Base-by-base conservation (phyloP, 2,797 vertebrate genomes). In the Loris lydekkerianus region DNA sequence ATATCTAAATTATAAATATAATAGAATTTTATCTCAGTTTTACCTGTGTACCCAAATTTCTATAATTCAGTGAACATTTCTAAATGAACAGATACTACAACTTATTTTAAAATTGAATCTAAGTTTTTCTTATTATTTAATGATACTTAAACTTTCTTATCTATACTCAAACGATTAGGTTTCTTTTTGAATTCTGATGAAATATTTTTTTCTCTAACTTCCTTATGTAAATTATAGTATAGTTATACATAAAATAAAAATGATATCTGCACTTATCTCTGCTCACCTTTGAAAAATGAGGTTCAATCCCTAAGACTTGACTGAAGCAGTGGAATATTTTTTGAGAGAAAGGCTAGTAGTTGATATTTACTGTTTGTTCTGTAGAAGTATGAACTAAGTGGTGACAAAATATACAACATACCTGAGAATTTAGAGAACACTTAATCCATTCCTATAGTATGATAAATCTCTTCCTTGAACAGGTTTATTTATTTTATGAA, bases 401-500 rank as follows among this genome's bases (percentile, higher is more conserved):
- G 10, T 46, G 86, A 96, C 78, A 96, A 97, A 97, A 97, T 93
- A 97, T 60, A 97, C 58, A 98, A 95, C 58, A 95, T 77, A 89
- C 72, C 46, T 58, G 96, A 96, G 94, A 97, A 29, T 93, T 96
- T 92, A 86, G 81, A 97, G 90, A 95, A 80, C 72, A 89, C 37
- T 94, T 96, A 98, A 97, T 98, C 98, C 96, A 98, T 97, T 65
- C 65, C 82, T 80, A 53, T 90, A 25, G 21, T 97, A 95, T 60
- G 94, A 87, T 98, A 97, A 98, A 98, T 98, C 95, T 98, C 90
- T 97, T 97, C 77, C 81, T 97, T 95, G 53, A 98, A 94, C 94
- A 98, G 96, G 49, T 98, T 97, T 98, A 97, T 97, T 98, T 98
- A 91, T 97, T 97, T 97, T 98, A 97, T 97, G 96, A 97, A 97